Evolutionary conservation across 2,888 invertebrate species (phyloP), one percentile per base, ranked within the genome.

Genomic region (Peribatodes rhomboidaria): DNA sequence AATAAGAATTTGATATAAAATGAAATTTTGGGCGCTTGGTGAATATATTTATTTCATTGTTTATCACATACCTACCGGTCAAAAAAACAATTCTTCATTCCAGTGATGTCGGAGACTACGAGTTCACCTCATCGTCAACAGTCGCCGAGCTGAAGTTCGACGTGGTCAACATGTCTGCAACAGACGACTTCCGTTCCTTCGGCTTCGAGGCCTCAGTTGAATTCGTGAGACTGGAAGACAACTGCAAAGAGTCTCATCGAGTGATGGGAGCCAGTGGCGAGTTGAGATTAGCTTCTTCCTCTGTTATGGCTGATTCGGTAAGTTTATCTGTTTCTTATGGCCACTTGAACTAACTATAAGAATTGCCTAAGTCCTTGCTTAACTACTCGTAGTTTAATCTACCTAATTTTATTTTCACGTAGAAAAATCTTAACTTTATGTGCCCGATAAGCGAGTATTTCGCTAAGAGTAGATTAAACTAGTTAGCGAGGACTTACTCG

Each of bases 201-300:
- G 96, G 96, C 80, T 97, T 98, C 85, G 97, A 98, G 84, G 98
- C 96, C 7, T 95, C 95, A 44, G 98, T 97, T 87, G 97, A 97
- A 82, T 97, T 97, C 76, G 94, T 97, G 11, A 95, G 96, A 77
- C 92, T 95, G 49, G 95, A 95, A n/a, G 94, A 95, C 0, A 94
- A 94, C 22, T 97, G 97, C 80, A 94, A 95, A 66, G 95, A 95
- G 72, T 95, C 96, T 50, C 94, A 96, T 73, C 93, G 95, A 72
- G 95, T 96, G 57, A 94, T 94, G 62, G 97, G 97, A 0, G 94
- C 97, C 6, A 97, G 97, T 75, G 98, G 98, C 0, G 96, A 96
- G 74, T 94, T 98, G 68, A 94, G 94, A 68, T 94, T 97, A 70
- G 88, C 89, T 2, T 87, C 94, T 1, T 90, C 93, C 0, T 84